Percentiles rank a stretch among this genome's conserved stretches.
Evolutionary conservation across 2,888 invertebrate species (phyloP).

Genomic region (Dryadula phaetusa): DNA sequence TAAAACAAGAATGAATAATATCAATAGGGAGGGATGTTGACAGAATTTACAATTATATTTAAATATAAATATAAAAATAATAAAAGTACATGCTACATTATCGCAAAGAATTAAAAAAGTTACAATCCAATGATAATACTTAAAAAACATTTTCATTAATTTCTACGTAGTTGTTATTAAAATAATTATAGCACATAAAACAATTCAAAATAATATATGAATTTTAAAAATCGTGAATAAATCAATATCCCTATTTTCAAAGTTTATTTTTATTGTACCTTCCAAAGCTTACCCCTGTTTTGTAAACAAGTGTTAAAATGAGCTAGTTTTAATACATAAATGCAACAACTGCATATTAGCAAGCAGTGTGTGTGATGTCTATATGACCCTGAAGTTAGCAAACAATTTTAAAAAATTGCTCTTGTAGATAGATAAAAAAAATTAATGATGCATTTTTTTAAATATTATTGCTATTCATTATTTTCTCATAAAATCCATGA

Average conservation of each 20-base stretch:
- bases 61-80: no score
- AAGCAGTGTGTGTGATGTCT: constrained; percentile 52
- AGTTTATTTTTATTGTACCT: background rate
- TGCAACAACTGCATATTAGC: background rate
- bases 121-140: background rate
- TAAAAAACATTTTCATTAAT: no score
- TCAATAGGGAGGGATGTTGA: constrained; percentile 1
- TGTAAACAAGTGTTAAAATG: background rate
- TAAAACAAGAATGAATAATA: background rate
- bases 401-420: no score
- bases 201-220: no score
- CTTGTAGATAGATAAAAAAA: no score
- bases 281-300: background rate
- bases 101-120: background rate
- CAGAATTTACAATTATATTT: background rate
- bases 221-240: background rate
- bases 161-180: no score
- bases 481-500: no score
- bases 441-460: no score
- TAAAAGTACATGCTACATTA: background rate
- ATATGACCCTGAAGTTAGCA: no score
- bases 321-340: background rate
- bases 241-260: background rate
- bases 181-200: no score
- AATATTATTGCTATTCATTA: no score